Base-by-base conservation (phyloP, 2,888 invertebrate species). In the Pseudeuparius sepicola region DNA sequence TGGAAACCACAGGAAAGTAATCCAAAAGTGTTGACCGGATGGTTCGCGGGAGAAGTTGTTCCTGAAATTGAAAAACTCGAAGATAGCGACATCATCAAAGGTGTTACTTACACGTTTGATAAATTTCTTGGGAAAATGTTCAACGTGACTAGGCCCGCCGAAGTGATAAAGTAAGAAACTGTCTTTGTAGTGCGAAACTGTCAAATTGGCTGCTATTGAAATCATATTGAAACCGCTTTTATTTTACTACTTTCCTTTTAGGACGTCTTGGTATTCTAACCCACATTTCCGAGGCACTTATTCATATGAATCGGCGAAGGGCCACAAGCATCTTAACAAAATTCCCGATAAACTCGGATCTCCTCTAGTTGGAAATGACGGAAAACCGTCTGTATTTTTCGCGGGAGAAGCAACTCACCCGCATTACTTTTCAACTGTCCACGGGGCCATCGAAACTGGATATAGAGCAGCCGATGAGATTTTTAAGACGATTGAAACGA, bases 11-110 rank as follows among this genome's bases (percentile, higher is more conserved):
- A n/a, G 4, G 41, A 41, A 27, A 36, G 41, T 26, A 73, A 77
- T 46, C 69, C 73, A 1, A 65, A 67, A 20, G 62, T 77, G 4
- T 52, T 83, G n/a, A 67, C 72, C 30, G 76, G 69, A 1, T 82
- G 82, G 80, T 64, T 80, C 11, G 65, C 68, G 30, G 79, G 79
- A 3, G 60, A 65, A 13, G 67, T 68, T 42, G 76, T 80, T 3
- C 65, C 69, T 35, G 56, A 67, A 29, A 70, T 79, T 62, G 83
- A 83, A 54, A 59, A 55, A 2, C 51, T 74, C 30, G 50, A 67
- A 1, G 67, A 73, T 29, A 60, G 64, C 15, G 65, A 68, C 35
- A 62, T 78, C 4, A 50, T 57, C 7, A 51, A 64, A n/a, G 66
- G 64, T 20, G 64, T 71, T 17, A 55, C 59, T 39, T 55, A 63